phyloP scores from a whole-genome alignment of 2,797 vertebrate genomes.

The Spea hammondii region DNA sequence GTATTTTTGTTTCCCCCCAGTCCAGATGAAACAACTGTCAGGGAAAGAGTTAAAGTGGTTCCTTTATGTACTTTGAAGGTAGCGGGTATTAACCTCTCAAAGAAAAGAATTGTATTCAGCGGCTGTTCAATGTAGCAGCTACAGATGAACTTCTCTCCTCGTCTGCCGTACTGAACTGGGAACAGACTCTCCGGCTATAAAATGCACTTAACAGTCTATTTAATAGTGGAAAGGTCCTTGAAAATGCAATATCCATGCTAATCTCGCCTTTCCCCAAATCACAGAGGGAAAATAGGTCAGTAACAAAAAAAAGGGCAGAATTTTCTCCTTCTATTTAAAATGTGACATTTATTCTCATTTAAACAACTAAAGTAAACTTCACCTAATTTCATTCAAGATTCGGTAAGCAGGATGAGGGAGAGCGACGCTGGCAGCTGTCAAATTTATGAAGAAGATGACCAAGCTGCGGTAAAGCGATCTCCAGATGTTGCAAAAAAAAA shows the following conservation, averaged over 20 bases:
- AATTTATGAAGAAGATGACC: slow-evolving; percentile 49
- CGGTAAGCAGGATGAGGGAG: slow-evolving; percentile 57
- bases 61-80: slow-evolving; percentile 63
- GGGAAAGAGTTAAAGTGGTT: slow-evolving; percentile 34
- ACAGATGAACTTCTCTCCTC: slow-evolving; percentile 69
- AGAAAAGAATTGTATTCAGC: slow-evolving; percentile 67
- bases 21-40: no score
- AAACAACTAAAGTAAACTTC: slow-evolving; percentile 68
- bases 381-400: slow-evolving; percentile 60
- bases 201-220: slow-evolving; percentile 78
- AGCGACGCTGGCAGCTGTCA: not conserved
- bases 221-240: slow-evolving; percentile 74
- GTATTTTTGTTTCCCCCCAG: no score
- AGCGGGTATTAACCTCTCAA: slow-evolving; percentile 62
- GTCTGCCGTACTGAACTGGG: slow-evolving; percentile 65
- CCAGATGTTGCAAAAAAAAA: slow-evolving; percentile 13
- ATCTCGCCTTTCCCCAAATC: slow-evolving; percentile 72
- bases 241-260: slow-evolving; percentile 76
- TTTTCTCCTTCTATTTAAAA: slow-evolving; percentile 61
- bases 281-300: slow-evolving; percentile 72
- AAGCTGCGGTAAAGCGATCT: slow-evolving; percentile 27
- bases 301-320: slow-evolving; percentile 51
- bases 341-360: slow-evolving; percentile 68
- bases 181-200: slow-evolving; percentile 73
- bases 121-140: slow-evolving; percentile 73